Evolutionary conservation across 1,140 invertebrate genomes (phyloP).

Genomic region (Pinna nobilis): DNA sequence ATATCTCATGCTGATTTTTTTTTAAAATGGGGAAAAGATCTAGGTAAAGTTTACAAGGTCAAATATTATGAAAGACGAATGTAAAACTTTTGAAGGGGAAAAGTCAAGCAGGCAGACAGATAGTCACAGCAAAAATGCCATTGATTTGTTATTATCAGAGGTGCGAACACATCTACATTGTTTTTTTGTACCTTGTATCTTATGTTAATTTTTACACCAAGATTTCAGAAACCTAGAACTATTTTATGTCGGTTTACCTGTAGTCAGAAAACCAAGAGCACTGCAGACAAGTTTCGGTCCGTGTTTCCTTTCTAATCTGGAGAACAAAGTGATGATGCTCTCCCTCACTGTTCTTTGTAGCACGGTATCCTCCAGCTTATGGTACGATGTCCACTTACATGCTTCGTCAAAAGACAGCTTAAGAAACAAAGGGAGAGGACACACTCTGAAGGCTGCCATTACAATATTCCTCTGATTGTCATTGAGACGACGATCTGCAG

Average conservation of each 20-base stretch:
- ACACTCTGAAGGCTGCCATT: constrained; percentile 52
- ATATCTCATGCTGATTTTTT: too few species aligned
- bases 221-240: neutral
- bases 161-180: too few species aligned
- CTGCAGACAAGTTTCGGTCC: constrained; percentile 64
- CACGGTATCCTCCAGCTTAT: constrained; percentile 28
- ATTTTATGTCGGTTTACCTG: constrained; percentile 45
- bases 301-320: constrained; percentile 60
- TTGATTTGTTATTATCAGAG: too few species aligned
- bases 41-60: too few species aligned
- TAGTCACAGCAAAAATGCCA: too few species aligned
- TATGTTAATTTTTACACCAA: neutral
- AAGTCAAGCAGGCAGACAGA: too few species aligned
- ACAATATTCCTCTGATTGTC: constrained; percentile 53
- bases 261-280: constrained; percentile 65
- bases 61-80: too few species aligned
- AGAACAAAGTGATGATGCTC: constrained; percentile 63
- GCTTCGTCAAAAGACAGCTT: constrained; percentile 67
- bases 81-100: too few species aligned
- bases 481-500: constrained; percentile 51
- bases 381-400: constrained; percentile 64
- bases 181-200: too few species aligned
- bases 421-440: constrained; percentile 65
- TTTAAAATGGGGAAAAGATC: too few species aligned
- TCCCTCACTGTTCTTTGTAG: constrained; percentile 56